Base-by-base conservation (phyloP, 2,113 vertebrate genomes). In the Corydoras sp. region DNA sequence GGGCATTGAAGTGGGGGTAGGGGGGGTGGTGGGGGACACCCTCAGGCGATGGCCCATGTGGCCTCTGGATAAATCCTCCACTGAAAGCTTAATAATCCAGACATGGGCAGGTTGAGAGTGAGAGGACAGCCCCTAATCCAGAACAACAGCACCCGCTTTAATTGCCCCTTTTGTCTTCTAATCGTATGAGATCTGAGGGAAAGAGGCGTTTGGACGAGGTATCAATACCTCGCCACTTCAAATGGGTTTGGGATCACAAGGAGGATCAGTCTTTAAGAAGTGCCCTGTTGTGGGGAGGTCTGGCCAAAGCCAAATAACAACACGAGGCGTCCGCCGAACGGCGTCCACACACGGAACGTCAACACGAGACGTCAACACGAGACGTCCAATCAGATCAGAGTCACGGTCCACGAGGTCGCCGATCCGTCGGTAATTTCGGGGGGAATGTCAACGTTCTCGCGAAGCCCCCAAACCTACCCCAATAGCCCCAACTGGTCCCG, bases 31-130 rank as follows among this genome's bases (percentile, higher is more conserved):
- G 35, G 35, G 89, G 88, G 86, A 80, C 84, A 88, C 90, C 90
- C 90, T 77, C 84, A 90, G 90, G 90, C 89, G 80, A 89, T 88
- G 87, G 88, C 85, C 88, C 89, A 88, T 89, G 87, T 90, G 89
- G 86, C 88, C 90, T 84, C 81, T 90, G 89, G 90, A 90, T 91
- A 91, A 91, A 91, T 91, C 88, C 86, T 89, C 87, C 82, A 89
- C 88, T 90, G 88, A 91, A 91, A 90, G 88, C 88, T 86, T 89
- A 90, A 90, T 91, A 90, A 91, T 91, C 87, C 87, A 86, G 87
- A 84, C 83, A 88, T 80, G 86, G 86, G 83, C 83, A 82, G 83
- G 78, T 82, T 65, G 86, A 85, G 83, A 83, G 82, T 84, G 76
- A 72, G 66, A 56, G 74, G 73, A 72, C 76, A 81, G 77, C 65